Evolutionary conservation across 2,797 vertebrate genomes (phyloP).

Genomic region (Micropoecilia bifurca): DNA sequence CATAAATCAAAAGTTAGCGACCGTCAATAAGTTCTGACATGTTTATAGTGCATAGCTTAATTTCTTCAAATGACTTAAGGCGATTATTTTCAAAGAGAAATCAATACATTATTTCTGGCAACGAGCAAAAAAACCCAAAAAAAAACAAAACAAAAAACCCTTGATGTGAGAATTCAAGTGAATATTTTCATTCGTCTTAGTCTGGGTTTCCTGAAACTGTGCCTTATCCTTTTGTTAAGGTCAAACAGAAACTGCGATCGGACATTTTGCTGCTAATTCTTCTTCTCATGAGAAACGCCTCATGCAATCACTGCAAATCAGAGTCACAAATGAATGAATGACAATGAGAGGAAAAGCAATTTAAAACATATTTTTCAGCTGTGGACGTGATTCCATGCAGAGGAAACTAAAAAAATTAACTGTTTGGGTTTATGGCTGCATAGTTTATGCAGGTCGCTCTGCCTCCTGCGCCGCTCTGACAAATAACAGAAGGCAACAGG

Average conservation of each 20-base stretch:
- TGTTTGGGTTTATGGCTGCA: not conserved
- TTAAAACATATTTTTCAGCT: not conserved
- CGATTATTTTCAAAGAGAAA: not conserved
- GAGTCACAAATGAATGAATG: not conserved
- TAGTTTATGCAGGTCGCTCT: not conserved
- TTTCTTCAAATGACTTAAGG: not conserved
- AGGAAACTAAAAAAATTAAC: not conserved
- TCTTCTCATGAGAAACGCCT: not conserved
- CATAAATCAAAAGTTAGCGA: not conserved
- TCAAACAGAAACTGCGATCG: not conserved
- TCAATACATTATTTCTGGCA: slow-evolving; percentile 1
- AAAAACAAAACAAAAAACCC: not conserved
- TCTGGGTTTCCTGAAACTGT: not conserved
- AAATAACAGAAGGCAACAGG: not conserved
- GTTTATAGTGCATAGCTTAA: not conserved
- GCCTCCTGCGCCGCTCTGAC: not conserved
- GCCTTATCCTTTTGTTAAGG: not conserved
- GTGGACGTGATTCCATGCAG: not conserved
- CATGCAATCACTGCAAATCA: not conserved
- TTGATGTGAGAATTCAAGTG: not conserved
- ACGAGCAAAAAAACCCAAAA: not conserved
- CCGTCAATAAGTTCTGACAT: not conserved
- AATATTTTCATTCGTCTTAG: not conserved
- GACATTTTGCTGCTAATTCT: not conserved
- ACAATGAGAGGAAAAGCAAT: not conserved